Conservation (phyloP, 2,113 vertebrate species). For the Mus pahari region DNA sequence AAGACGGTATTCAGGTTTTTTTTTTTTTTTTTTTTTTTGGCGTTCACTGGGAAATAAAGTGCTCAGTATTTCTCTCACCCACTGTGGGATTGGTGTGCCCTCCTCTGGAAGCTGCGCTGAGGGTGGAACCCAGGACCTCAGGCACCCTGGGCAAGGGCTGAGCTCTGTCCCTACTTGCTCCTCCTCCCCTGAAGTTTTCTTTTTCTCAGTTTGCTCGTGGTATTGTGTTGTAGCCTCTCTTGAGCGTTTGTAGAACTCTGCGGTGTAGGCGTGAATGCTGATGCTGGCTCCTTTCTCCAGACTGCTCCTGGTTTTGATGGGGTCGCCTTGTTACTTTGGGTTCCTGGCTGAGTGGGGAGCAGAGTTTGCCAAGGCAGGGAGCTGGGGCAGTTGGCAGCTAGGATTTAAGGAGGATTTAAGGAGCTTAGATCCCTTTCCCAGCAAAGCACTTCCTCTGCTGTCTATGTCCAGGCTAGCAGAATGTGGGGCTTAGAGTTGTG, state of each 20-base stretch:
- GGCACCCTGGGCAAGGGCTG: neutral
- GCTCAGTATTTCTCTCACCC: conserved; percentile 4
- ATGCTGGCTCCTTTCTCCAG: neutral
- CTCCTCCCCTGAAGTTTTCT: neutral
- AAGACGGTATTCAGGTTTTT: conserved; percentile 21
- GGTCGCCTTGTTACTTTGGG: neutral
- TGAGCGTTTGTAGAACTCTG: neutral
- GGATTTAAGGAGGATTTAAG: neutral
- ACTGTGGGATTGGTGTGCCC: neutral
- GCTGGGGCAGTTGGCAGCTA: neutral
- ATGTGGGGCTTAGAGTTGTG: neutral
- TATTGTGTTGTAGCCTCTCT: conserved; percentile 10
- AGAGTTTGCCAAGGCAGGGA: neutral
- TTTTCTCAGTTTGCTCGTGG: neutral
- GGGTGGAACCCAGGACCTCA: neutral
- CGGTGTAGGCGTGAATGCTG: neutral
- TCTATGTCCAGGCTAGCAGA: neutral
- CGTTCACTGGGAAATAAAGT: neutral
- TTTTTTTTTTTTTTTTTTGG: too few relatives aligned
- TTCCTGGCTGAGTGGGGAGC: neutral
- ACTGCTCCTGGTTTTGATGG: neutral
- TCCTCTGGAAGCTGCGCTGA: neutral
- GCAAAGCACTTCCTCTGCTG: neutral
- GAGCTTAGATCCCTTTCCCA: neutral
- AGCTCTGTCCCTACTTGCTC: neutral